These are phyloP conservation scores for Montipora capitata DNA, from an alignment of 92 coral and sea anemone genomes.

Conservation along the genomic window DNA sequence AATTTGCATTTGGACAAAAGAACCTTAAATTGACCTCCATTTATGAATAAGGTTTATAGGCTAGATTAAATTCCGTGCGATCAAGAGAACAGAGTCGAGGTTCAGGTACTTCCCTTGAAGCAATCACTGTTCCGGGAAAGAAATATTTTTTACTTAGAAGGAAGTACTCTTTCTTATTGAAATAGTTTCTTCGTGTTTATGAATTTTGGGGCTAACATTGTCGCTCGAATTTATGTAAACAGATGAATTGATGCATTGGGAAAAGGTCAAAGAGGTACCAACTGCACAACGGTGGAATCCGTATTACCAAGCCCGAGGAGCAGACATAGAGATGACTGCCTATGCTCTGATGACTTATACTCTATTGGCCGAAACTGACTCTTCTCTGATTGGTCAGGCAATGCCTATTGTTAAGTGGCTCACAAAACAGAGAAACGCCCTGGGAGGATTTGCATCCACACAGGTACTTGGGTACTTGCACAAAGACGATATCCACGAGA, in stretches of 20 bases:
- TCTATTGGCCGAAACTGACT: slow-evolving; percentile 45
- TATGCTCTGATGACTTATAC: slow-evolving; percentile 90
- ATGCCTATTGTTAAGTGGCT: slow-evolving; percentile 91
- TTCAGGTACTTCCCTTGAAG: too few species aligned
- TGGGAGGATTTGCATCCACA: slow-evolving; percentile 97
- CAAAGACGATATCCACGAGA: too few species aligned
- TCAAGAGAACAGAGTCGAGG: too few species aligned
- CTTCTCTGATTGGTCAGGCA: slow-evolving; percentile 56
- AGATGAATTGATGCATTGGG: slow-evolving; percentile 90
- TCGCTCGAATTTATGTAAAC: neutral
- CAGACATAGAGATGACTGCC: slow-evolving; percentile 96
- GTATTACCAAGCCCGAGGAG: slow-evolving; percentile 80
- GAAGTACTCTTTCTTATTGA: too few species aligned
- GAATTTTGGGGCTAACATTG: too few species aligned
- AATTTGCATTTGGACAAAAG: too few species aligned
- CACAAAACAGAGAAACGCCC: slow-evolving; percentile 89
- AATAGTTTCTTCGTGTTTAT: too few species aligned
- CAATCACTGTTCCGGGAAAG: too few species aligned
- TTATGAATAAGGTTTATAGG: too few species aligned
- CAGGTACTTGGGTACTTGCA: slow-evolving; percentile 66
- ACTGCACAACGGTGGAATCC: slow-evolving; percentile 61
- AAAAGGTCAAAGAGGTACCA: slow-evolving; percentile 35
- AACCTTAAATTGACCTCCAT: too few species aligned
- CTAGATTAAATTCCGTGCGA: too few species aligned
- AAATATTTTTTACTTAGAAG: too few species aligned